Percentiles rank a stretch among this genome's conserved stretches.
phyloP scores from a whole-genome alignment of 1,140 invertebrate genomes.

The Chrysomallon squamiferum region DNA sequence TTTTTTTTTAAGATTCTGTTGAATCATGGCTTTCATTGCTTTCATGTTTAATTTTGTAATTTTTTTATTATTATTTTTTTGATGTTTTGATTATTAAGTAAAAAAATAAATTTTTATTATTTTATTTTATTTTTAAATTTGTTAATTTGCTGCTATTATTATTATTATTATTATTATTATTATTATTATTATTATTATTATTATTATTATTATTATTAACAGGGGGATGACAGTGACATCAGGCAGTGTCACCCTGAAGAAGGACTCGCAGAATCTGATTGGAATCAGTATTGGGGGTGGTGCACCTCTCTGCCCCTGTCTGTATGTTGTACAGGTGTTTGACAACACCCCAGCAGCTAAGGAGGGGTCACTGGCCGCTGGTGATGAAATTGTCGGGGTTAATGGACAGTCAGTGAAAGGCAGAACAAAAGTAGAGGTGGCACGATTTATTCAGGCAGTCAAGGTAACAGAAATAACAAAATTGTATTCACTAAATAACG shows the following conservation, averaged over 20 bases:
- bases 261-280: slow-evolving; percentile 94
- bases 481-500: neutral
- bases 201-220: slow-evolving; percentile 15
- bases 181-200: too few species aligned
- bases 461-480: slow-evolving; percentile 68
- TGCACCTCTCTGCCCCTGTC: slow-evolving; percentile 92
- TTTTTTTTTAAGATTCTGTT: too few species aligned
- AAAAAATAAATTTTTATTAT: too few species aligned
- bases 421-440: slow-evolving; percentile 97
- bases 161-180: too few species aligned
- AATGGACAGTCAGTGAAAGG: slow-evolving; percentile 93
- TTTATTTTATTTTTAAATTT: too few species aligned
- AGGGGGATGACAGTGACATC: slow-evolving; percentile 98
- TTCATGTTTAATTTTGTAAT: too few species aligned
- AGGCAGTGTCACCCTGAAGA: slow-evolving; percentile 87
- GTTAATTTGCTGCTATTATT: too few species aligned
- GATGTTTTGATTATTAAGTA: too few species aligned
- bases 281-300: slow-evolving; percentile 96
- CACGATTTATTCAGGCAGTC: slow-evolving; percentile 94
- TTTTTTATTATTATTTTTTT: too few species aligned
- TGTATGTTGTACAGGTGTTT: slow-evolving; percentile 98
- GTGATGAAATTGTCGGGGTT: slow-evolving; percentile 94
- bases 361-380: slow-evolving; percentile 69
- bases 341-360: slow-evolving; percentile 93
- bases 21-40: too few species aligned